Percentiles rank a stretch among this genome's conserved stretches.
These are phyloP conservation scores for Eubasilissa splendida DNA, from an alignment of 2,888 invertebrate species.

Conservation along the genomic window DNA sequence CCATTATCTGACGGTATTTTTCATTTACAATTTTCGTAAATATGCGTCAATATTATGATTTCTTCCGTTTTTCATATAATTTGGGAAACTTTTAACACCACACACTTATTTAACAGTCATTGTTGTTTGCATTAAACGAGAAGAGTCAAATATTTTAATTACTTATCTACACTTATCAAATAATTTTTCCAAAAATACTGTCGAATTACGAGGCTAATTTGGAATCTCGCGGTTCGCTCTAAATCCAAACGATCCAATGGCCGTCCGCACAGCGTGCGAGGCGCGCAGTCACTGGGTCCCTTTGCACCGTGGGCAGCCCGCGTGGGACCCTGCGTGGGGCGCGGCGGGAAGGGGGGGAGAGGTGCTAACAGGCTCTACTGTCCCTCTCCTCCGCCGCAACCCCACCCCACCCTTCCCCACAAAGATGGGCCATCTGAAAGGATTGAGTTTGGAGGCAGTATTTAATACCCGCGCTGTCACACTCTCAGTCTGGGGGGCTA, in stretches of 20 bases:
- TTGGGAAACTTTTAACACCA: not conserved
- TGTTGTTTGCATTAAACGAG: not conserved
- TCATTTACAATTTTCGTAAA: not conserved
- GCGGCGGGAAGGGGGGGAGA: constrained; percentile 20
- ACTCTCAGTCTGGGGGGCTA: constrained; percentile 1
- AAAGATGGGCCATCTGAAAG: constrained; percentile 45
- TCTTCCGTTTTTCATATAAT: not conserved
- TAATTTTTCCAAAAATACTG: not conserved
- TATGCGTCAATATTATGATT: not conserved
- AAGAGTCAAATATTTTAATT: not conserved
- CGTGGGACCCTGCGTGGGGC: constrained; percentile 38
- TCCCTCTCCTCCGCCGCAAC: constrained; percentile 57
- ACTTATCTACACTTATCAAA: not conserved
- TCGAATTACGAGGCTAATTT: constrained; percentile 10
- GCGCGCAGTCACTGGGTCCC: constrained; percentile 58
- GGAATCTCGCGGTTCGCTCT: not conserved
- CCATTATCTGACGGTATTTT: not conserved
- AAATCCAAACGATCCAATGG: not conserved
- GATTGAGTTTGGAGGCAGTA: constrained; percentile 25
- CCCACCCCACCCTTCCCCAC: constrained; percentile 50
- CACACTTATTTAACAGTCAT: not conserved
- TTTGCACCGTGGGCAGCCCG: constrained; percentile 31
- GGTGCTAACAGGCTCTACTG: constrained; percentile 47
- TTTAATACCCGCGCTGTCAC: constrained; percentile 13
- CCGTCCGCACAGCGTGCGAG: constrained; percentile 62